Base-by-base conservation (phyloP, 2,113 vertebrate genomes). In the Seriola rivoliana region DNA sequence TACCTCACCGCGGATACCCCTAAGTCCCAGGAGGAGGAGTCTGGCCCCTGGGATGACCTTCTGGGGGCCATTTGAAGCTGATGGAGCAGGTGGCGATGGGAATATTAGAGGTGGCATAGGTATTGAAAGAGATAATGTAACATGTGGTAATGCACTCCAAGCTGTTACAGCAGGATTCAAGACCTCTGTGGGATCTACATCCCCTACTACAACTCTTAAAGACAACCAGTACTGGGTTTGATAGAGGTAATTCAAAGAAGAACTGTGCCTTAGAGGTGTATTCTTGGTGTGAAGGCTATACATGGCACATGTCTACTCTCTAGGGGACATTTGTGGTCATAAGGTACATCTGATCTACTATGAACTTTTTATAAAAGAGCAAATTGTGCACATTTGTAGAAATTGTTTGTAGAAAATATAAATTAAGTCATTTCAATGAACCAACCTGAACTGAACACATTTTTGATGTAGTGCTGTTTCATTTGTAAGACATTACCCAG, bases 171-270 rank as follows among this genome's bases (percentile, higher is more conserved):
- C 75, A 71, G 85, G 75, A 36, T 71, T 74, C 48, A 85, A 75
- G 66, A 79, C 60, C 19, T 48, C 78, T 11, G 38, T 84, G 38
- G 87, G 58, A 65, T 77, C 90, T 2, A 67, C 23, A 29, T 89
- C 81, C 91, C 92, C 92, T 32, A 95, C 96, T 75, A 95, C 96
- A 1, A 77, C 90, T 10, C 93, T 97, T 48, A 97, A 95, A 86
- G 71, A 57, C 57, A 94, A 64, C 89, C 97, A 98, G 13, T 97
- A 96, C 44, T 98, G 97, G 96, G 97, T 99, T 13, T 98, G 95
- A 95, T 69, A 36, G 13, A 69, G 36, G 72, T 21, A 21, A 62
- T 58, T 44, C 3, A 42, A 79, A 71, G 10, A 71, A 17, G 71
- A 84, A 86, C 78, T 84, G 85, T 92, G 92, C 87, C 92, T 88